Base-by-base conservation (phyloP, 1,140 invertebrate species). In the Leptinotarsa defecta region DNA sequence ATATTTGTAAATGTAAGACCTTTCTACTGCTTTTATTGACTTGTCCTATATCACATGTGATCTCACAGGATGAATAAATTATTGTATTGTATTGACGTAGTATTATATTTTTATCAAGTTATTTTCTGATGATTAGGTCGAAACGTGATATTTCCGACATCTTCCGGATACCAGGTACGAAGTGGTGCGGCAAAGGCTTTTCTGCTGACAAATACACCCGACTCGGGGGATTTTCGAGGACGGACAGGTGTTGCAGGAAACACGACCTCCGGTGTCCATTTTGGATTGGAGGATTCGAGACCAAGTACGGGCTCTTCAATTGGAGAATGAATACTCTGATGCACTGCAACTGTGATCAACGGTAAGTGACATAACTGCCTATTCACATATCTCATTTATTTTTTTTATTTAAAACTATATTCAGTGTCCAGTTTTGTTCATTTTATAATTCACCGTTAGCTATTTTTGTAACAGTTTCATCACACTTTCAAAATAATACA, bases 331-430 rank as follows among this genome's bases (percentile, higher is more conserved):
- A 94, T 80, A 96, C 94, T 1, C 87, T 96, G 27, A 95, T 94
- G 90, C 94, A 96, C 83, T 96, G 95, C 86, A 87, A 91, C 75
- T 97, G 95, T 83, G 95, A 97, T 84, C 92, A 94, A 86, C 92
- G 93, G 95, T 96, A 89, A 86, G 87, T 81, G 19, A 22, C 17
- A 17, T 57, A 19, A 57, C 6, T 57, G 34, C 2, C 34, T 43
- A 43, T 43, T 43, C 8, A 43, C 34, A 43, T 43, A 43, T 11
- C 8, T 11, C 6, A 6, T 43, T 27, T 1, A 6, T 27, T 27
- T 27, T 27, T 27, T 27, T 27, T 27, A 27, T 5, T 5, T 1
- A 27, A 27, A 27, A 6, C 27, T 5, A 27, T 4, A 43, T 11
- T 43, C 0, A 43, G 2, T 43, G 0, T 43, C 11, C 8, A 43